Conservation (phyloP, 1,140 invertebrate species). For the Agrypnia vestita region DNA sequence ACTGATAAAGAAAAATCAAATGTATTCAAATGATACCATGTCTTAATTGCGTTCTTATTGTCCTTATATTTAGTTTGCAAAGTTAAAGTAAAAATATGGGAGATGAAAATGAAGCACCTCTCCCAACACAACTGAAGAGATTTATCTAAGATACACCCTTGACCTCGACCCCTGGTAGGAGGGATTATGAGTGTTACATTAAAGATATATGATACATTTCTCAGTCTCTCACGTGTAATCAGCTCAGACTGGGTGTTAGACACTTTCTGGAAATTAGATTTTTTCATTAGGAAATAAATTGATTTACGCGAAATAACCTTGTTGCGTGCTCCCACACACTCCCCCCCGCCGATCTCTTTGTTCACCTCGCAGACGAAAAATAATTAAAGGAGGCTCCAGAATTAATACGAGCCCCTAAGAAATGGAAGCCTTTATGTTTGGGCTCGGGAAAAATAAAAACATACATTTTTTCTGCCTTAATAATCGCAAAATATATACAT, state of each 20-base stretch:
- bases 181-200: not conserved
- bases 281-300: constrained; percentile 19
- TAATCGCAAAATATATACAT: not conserved
- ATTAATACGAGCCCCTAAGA: not conserved
- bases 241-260: not conserved
- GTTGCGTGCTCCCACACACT: not conserved
- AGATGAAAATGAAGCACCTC: no score
- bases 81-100: no score
- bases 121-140: no score
- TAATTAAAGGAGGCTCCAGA: not conserved
- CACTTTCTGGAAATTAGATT: constrained; percentile 2
- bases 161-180: not conserved
- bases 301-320: not conserved
- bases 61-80: no score
- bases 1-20: no score
- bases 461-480: not conserved
- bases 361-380: constrained; percentile 2
- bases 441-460: not conserved
- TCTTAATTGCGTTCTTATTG: no score
- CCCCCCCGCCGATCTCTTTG: not conserved
- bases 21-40: no score
- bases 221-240: not conserved
- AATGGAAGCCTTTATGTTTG: not conserved
- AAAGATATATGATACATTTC: constrained; percentile 4
- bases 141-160: no score